Evolutionary conservation across 2,888 invertebrate species (phyloP).

Genomic region (Fragum whitleyi): DNA sequence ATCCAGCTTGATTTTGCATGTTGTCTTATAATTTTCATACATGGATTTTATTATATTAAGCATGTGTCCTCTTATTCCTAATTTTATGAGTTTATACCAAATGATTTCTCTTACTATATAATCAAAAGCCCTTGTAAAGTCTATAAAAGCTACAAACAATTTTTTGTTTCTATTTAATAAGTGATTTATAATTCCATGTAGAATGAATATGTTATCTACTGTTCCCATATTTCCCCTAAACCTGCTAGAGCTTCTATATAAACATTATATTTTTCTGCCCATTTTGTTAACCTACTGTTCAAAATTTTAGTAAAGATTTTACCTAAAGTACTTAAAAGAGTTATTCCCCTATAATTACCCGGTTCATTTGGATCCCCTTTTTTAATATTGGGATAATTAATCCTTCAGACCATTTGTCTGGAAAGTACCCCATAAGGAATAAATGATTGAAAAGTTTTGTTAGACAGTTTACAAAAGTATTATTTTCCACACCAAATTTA

Average conservation of each 20-base stretch:
- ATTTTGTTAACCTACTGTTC: constrained; percentile 7
- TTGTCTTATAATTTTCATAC: not conserved
- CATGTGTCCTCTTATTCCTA: not conserved
- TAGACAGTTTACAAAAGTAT: not conserved
- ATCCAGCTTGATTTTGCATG: not conserved
- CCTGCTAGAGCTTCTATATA: constrained; percentile 19
- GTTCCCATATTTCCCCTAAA: constrained; percentile 23
- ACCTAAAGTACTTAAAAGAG: constrained; percentile 11
- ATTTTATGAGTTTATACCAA: constrained; percentile 12
- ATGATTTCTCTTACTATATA: constrained; percentile 4
- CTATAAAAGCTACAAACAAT: constrained; percentile 18
- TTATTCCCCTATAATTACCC: constrained; percentile 26
- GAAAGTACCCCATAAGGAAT: constrained; percentile 16
- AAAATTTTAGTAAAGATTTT: constrained; percentile 25
- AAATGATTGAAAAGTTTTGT: constrained; percentile 29
- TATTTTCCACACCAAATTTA: not conserved
- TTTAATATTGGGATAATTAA: constrained; percentile 26
- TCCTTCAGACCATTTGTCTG: constrained; percentile 27
- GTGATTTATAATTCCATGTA: constrained; percentile 12
- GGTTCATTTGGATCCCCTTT: constrained; percentile 21
- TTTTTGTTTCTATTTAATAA: constrained; percentile 1
- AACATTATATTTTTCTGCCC: constrained; percentile 20
- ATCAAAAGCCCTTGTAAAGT: constrained; percentile 30
- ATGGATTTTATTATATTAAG: not conserved
- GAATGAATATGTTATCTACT: constrained; percentile 22